Conservation (phyloP, 1,140 invertebrate species). For the Hirudo medicinalis region DNA sequence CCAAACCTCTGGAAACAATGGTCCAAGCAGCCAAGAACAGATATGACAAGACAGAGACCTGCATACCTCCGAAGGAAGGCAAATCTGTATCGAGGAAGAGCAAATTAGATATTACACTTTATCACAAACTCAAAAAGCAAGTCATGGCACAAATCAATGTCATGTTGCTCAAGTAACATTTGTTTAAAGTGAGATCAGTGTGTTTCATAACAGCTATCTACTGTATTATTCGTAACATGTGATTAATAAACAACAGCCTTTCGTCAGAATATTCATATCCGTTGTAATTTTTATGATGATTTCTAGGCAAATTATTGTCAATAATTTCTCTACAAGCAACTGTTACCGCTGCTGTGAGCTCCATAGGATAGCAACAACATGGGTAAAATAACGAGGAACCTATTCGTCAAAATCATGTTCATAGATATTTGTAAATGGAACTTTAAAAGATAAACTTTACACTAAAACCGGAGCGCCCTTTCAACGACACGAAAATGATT, state of each 20-base stretch:
- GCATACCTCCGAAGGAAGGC: not conserved
- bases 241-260: not conserved
- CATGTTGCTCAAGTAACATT: not conserved
- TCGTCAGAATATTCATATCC: too few species aligned
- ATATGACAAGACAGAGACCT: not conserved
- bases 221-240: not conserved
- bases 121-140: not conserved
- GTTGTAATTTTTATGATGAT: not conserved
- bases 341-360: not conserved
- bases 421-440: not conserved
- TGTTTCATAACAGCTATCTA: not conserved
- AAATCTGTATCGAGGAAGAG: not conserved
- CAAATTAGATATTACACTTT: not conserved
- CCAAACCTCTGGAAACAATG: not conserved
- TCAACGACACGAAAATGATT: not conserved
- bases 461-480: not conserved
- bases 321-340: conserved; percentile 1
- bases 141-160: not conserved
- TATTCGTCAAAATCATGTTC: not conserved
- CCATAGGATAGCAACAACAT: conserved; percentile 4
- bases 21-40: conserved; percentile 1
- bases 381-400: not conserved
- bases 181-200: not conserved
- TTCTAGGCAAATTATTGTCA: not conserved
- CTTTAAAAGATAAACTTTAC: not conserved